Percentiles rank a stretch among this genome's conserved stretches.
Conservation (phyloP, 2,888 invertebrate species). For the Cryptus viduatorius region DNA sequence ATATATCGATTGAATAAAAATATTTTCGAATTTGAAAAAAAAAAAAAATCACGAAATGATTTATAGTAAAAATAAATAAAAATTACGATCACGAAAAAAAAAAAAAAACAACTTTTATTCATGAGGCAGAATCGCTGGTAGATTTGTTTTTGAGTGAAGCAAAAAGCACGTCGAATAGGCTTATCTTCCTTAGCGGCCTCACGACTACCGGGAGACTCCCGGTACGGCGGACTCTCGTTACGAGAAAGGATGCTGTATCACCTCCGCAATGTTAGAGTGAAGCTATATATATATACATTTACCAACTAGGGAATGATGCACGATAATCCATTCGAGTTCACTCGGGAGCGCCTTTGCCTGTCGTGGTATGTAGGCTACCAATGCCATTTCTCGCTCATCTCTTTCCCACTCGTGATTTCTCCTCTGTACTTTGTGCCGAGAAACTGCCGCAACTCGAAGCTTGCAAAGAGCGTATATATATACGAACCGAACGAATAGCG, state of each 20-base stretch:
- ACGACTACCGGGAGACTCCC: conserved; percentile 58
- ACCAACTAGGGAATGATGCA: conserved; percentile 60
- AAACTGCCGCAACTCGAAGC: conserved; percentile 43
- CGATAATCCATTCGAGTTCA: conserved; percentile 67
- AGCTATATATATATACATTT: conserved; percentile 23
- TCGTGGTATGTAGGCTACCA: conserved; percentile 81
- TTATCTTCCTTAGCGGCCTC: conserved; percentile 49
- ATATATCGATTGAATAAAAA: background rate
- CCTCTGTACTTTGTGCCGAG: conserved; percentile 2
- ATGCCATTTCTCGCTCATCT: conserved; percentile 78
- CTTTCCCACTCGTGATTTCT: conserved; percentile 28
- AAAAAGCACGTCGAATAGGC: conserved; percentile 15
- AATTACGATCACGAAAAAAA: background rate
- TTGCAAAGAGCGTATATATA: background rate
- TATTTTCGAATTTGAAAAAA: background rate
- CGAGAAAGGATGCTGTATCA: conserved; percentile 51
- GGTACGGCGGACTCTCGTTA: conserved; percentile 50
- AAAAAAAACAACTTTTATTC: background rate
- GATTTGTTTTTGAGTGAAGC: conserved; percentile 2
- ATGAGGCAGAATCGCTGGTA: background rate
- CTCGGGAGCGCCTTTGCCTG: conserved; percentile 61
- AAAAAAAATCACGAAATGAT: background rate
- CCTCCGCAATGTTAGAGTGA: conserved; percentile 24
- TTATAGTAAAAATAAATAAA: background rate
- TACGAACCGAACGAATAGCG: conserved; percentile 75